Conservation (phyloP, 2,888 invertebrate species). For the Lapara coniferarum region DNA sequence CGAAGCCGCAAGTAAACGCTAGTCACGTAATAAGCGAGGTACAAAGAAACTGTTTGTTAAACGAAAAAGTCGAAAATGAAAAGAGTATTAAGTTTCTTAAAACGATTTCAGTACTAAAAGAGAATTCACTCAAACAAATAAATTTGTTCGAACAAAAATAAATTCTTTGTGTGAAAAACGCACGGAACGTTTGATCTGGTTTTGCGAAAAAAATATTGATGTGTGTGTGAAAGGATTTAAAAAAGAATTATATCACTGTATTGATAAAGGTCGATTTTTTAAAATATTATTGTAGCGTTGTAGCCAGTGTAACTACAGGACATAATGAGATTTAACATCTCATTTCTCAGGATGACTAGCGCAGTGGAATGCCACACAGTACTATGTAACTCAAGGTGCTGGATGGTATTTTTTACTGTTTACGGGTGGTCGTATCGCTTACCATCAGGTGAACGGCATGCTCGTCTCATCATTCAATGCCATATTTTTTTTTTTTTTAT, state of each 20-base stretch:
- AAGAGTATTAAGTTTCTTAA: slow-evolving; percentile 6
- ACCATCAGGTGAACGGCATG: too few species aligned
- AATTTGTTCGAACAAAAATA: background rate
- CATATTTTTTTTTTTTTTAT: too few species aligned
- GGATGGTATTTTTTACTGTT: too few species aligned
- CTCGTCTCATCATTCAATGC: too few species aligned
- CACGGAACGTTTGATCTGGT: background rate
- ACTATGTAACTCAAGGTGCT: too few species aligned
- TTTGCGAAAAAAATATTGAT: background rate
- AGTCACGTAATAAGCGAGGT: background rate
- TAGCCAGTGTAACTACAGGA: too few species aligned
- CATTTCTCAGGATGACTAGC: too few species aligned
- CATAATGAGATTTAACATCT: too few species aligned
- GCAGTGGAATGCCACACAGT: too few species aligned
- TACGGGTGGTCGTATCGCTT: too few species aligned
- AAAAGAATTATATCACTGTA: background rate
- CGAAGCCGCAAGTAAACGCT: too few species aligned
- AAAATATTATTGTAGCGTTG: too few species aligned
- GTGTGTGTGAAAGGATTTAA: background rate
- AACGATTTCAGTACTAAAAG: slow-evolving; percentile 14
- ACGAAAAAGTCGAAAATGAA: slow-evolving; percentile 12
- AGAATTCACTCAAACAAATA: slow-evolving; percentile 9
- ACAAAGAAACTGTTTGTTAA: slow-evolving; percentile 5
- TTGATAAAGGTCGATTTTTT: background rate
- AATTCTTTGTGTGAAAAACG: background rate